Conservation (phyloP, 2,113 vertebrate genomes). For the Eptatretus burgeri region DNA sequence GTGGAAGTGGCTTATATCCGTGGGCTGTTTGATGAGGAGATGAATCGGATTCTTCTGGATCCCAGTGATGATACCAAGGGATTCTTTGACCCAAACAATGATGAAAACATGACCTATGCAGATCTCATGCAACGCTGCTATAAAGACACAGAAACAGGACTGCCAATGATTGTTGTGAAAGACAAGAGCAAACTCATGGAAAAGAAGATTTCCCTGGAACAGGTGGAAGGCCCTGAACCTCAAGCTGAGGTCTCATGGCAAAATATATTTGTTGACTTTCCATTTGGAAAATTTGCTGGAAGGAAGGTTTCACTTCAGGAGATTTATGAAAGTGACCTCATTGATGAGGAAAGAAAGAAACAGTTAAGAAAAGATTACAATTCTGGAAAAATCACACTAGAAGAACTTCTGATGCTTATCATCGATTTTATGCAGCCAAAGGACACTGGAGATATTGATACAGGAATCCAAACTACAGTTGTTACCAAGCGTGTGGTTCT, state of each 20-base stretch:
- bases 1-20: conserved; percentile 24
- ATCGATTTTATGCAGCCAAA: too few relatives aligned
- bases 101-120: conserved; percentile 36
- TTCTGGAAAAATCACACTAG: too few relatives aligned
- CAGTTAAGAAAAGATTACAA: too few relatives aligned
- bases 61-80: conserved; percentile 21
- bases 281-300: conserved; percentile 5
- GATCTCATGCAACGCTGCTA: conserved; percentile 39
- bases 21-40: conserved; percentile 24
- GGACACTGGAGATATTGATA: too few relatives aligned
- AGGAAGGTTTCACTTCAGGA: conserved; percentile 2
- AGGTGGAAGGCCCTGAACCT: conserved; percentile 42
- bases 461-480: too few relatives aligned
- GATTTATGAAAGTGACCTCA: not conserved
- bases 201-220: conserved; percentile 58
- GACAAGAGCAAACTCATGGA: conserved; percentile 46
- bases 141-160: conserved; percentile 22
- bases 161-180: conserved; percentile 32
- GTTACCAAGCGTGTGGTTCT: too few relatives aligned
- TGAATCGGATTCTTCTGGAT: conserved; percentile 19
- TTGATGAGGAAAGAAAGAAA: not conserved
- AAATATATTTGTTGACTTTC: conserved; percentile 1
- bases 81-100: conserved; percentile 42
- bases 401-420: too few relatives aligned
- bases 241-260: conserved; percentile 37